These are phyloP conservation scores for Spatulosminthurus flaviceps DNA, from an alignment of 2,888 invertebrate genomes.

Conservation along the genomic window DNA sequence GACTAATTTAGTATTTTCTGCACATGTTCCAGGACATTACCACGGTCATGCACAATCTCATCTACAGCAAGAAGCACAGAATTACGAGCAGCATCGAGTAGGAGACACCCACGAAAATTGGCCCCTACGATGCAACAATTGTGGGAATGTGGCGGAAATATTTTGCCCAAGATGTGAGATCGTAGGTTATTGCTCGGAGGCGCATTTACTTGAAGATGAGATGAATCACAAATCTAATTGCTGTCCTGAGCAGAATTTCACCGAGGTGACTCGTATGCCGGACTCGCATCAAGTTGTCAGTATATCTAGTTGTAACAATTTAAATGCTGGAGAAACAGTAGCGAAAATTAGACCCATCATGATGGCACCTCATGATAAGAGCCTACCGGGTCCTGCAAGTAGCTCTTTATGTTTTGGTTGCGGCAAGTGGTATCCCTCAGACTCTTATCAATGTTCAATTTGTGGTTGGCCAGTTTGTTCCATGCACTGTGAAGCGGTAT, in stretches of 20 bases:
- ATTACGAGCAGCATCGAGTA: not conserved
- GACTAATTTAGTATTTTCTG: not conserved
- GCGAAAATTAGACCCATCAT: slow-evolving; percentile 27
- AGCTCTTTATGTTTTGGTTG: slow-evolving; percentile 34
- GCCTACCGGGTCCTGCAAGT: slow-evolving; percentile 24
- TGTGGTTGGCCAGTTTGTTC: slow-evolving; percentile 31
- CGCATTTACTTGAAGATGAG: slow-evolving; percentile 36
- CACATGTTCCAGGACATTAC: not conserved
- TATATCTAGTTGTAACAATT: slow-evolving; percentile 15
- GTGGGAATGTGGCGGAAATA: slow-evolving; percentile 36
- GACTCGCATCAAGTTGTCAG: not conserved
- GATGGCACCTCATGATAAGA: slow-evolving; percentile 44
- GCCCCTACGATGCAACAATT: slow-evolving; percentile 24
- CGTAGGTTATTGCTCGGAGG: slow-evolving; percentile 36
- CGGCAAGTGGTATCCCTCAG: slow-evolving; percentile 21
- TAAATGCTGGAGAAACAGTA: slow-evolving; percentile 24
- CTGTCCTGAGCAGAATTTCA: slow-evolving; percentile 29
- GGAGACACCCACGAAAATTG: slow-evolving; percentile 6
- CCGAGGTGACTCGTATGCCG: not conserved
- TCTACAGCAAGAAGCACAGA: not conserved
- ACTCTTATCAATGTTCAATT: slow-evolving; percentile 12
- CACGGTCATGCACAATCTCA: not conserved
- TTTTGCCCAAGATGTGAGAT: slow-evolving; percentile 38
- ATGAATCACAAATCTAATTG: slow-evolving; percentile 27
- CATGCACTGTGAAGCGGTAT: slow-evolving; percentile 20